A percentile compares a stretch with the other conserved stretches of the same genome.
Conservation (phyloP, 2,797 vertebrate species). For the Carduelis carduelis region DNA sequence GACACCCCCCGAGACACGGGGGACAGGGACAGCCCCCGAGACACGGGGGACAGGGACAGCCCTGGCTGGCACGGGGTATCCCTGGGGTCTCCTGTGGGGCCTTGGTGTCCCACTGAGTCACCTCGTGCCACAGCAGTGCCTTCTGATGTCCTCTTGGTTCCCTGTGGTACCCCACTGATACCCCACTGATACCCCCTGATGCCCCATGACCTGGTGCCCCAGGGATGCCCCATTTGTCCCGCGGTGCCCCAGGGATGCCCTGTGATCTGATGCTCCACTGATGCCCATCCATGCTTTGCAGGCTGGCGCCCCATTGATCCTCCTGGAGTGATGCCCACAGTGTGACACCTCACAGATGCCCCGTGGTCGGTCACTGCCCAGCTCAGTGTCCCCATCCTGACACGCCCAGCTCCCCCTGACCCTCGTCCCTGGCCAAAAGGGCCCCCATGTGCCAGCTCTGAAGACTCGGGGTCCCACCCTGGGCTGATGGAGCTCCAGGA, state of each 20-base stretch:
- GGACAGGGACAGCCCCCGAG: no score
- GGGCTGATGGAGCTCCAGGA: neutral
- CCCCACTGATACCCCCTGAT: no score
- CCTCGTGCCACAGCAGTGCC: neutral
- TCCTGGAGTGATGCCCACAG: accelerated
- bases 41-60: no score
- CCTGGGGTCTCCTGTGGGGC: neutral
- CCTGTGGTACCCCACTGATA: neutral
- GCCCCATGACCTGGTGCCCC: neutral
- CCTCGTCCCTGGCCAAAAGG: accelerated
- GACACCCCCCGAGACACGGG: no score
- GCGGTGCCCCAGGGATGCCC: no score
- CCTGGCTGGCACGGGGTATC: no score
- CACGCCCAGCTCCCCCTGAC: accelerated
- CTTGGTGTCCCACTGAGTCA: neutral
- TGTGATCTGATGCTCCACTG: neutral
- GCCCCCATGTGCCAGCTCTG: accelerated
- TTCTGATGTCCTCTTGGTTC: accelerated
- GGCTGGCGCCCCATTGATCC: neutral
- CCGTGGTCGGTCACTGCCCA: accelerated
- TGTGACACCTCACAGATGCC: neutral
- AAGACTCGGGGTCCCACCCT: accelerated
- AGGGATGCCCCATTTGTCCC: accelerated
- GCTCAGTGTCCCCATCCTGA: accelerated
- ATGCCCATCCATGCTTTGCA: no score